Conservation (phyloP, 2,888 invertebrate species). For the Lasioglossum oenotherae region DNA sequence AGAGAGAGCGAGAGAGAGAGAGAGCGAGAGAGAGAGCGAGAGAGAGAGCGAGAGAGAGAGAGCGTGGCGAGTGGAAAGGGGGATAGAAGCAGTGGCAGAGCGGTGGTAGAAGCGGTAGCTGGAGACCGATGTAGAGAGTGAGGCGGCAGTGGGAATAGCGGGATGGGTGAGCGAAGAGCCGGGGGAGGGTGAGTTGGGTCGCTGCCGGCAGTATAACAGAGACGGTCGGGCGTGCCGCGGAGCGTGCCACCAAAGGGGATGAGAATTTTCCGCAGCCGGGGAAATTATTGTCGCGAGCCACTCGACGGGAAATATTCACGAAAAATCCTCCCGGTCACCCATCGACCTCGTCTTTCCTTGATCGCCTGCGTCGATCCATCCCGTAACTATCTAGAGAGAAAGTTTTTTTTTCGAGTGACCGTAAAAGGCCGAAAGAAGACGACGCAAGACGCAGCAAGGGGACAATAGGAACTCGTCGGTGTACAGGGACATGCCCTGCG, state of each 20-base stretch:
- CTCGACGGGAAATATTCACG: slow-evolving; percentile 64
- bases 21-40: slow-evolving; percentile 36
- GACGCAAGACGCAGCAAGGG: slow-evolving; percentile 39
- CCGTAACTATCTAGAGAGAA: slow-evolving; percentile 70
- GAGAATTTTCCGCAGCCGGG: slow-evolving; percentile 79
- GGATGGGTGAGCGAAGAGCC: slow-evolving; percentile 63
- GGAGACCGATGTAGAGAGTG: slow-evolving; percentile 49
- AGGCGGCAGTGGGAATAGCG: slow-evolving; percentile 33
- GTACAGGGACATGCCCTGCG: slow-evolving; percentile 83
- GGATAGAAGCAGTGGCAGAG: slow-evolving; percentile 65
- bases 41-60: slow-evolving; percentile 40
- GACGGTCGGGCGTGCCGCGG: slow-evolving; percentile 84
- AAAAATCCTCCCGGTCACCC: slow-evolving; percentile 57
- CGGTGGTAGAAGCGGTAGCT: slow-evolving; percentile 64
- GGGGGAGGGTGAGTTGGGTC: slow-evolving; percentile 77
- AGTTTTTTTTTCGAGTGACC: slow-evolving; percentile 56
- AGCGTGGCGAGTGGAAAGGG: slow-evolving; percentile 24
- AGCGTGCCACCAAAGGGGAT: slow-evolving; percentile 84
- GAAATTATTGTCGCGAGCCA: slow-evolving; percentile 78
- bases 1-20: slow-evolving; percentile 32
- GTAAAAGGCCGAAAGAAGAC: not conserved
- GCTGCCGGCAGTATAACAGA: slow-evolving; percentile 84
- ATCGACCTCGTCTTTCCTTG: not conserved
- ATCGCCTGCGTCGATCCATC: not conserved
- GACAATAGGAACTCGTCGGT: slow-evolving; percentile 73